phyloP scores from a whole-genome alignment of 1,140 invertebrate species.

The Ephestia elutella region DNA sequence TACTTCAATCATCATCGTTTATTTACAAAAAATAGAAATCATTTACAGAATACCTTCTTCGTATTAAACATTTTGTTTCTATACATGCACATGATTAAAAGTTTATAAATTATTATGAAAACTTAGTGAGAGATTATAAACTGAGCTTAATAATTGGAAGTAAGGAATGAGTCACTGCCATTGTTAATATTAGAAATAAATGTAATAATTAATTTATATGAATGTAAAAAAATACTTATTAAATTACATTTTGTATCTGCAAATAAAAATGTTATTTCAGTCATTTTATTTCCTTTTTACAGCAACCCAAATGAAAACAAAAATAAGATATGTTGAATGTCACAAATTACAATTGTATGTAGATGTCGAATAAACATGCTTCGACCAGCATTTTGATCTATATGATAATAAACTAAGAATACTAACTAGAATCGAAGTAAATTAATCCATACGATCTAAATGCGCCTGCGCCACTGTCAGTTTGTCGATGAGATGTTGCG shows the following conservation, averaged over 20 bases:
- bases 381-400: background rate
- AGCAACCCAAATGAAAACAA: slow-evolving; percentile 7
- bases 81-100: slow-evolving; percentile 35
- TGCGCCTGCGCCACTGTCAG: slow-evolving; percentile 60
- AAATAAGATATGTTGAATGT: slow-evolving; percentile 5
- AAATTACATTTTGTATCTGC: slow-evolving; percentile 17
- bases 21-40: slow-evolving; percentile 51
- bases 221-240: slow-evolving; percentile 11
- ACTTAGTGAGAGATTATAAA: slow-evolving; percentile 6
- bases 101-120: slow-evolving; percentile 13
- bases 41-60: slow-evolving; percentile 16
- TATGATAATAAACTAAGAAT: background rate
- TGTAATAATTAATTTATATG: slow-evolving; percentile 9
- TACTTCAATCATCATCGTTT: slow-evolving; percentile 26
- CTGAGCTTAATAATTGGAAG: slow-evolving; percentile 8
- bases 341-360: background rate
- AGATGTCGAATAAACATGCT: background rate
- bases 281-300: slow-evolving; percentile 16
- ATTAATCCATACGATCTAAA: slow-evolving; percentile 62
- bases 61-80: slow-evolving; percentile 18
- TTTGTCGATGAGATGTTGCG: slow-evolving; percentile 58
- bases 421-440: background rate
- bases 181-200: slow-evolving; percentile 10
- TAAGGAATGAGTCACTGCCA: slow-evolving; percentile 28
- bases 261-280: slow-evolving; percentile 24